A percentile compares a stretch with the other conserved stretches of the same genome.
phyloP scores from a whole-genome alignment of 2,113 vertebrate species.

The Platysteira castanea region DNA sequence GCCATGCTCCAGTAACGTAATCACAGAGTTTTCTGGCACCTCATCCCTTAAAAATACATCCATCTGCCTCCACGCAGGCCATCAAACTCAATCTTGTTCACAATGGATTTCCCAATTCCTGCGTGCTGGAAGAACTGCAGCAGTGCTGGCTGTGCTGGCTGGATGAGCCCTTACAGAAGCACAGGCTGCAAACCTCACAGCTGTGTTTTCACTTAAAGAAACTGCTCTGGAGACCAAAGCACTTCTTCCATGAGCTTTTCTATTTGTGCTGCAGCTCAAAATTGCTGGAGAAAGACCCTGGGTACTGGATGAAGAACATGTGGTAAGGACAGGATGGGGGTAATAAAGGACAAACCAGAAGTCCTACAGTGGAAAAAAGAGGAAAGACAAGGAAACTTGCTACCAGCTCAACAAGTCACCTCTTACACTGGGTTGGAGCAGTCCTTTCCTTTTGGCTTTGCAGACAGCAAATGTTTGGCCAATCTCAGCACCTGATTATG shows the following conservation, averaged over 20 bases:
- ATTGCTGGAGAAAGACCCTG: constrained; percentile 25
- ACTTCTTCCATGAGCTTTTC: constrained; percentile 58
- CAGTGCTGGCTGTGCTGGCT: constrained; percentile 45
- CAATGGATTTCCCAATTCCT: constrained; percentile 72
- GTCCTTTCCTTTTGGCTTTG: background rate
- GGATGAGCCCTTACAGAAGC: constrained; percentile 59
- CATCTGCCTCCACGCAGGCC: constrained; percentile 70
- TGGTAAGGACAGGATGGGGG: background rate
- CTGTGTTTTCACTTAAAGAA: constrained; percentile 74
- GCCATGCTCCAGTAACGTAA: constrained; percentile 74
- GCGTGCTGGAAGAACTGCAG: constrained; percentile 62
- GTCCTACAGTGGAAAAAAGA: background rate
- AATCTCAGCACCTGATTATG: background rate
- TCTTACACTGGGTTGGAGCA: background rate
- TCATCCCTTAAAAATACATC: constrained; percentile 76
- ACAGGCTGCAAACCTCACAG: constrained; percentile 60
- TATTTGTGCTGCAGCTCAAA: constrained; percentile 21
- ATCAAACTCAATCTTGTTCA: constrained; percentile 69
- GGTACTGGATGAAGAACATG: background rate
- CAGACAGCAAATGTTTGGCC: background rate
- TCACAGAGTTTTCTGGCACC: constrained; percentile 72
- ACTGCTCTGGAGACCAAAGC: constrained; percentile 38
- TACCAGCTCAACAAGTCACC: background rate
- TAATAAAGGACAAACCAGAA: background rate
- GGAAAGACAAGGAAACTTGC: background rate